These are phyloP conservation scores for Matsumurasca onukii DNA, from an alignment of 1,140 invertebrate genomes.

Conservation along the genomic window DNA sequence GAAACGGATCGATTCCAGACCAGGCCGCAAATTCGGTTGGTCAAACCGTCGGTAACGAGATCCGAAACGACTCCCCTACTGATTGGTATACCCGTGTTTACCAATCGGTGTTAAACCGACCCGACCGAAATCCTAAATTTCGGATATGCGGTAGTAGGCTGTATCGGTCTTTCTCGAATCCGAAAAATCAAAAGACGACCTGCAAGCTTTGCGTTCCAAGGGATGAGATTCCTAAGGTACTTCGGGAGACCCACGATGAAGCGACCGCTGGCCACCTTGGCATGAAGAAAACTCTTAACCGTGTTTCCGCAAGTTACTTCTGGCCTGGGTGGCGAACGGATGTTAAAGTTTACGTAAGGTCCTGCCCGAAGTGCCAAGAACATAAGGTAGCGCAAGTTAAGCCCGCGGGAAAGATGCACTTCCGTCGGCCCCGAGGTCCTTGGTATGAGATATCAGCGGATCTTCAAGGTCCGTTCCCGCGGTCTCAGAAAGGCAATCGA, in stretches of 20 bases:
- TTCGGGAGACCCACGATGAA: neutral
- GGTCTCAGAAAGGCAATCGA: neutral
- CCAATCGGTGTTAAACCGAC: too few species aligned
- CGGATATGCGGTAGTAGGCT: neutral
- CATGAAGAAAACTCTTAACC: neutral
- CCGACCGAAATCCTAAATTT: neutral
- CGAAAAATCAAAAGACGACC: neutral
- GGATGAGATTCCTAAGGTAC: neutral
- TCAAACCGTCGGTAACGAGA: too few species aligned
- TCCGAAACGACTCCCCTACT: too few species aligned
- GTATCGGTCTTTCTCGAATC: neutral
- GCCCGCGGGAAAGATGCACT: slow-evolving; percentile 6
- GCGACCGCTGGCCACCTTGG: neutral
- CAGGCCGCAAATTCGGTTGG: neutral
- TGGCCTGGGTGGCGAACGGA: neutral
- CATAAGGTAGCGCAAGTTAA: neutral
- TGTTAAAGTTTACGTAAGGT: neutral
- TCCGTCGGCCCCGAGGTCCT: neutral
- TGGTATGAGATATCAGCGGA: neutral
- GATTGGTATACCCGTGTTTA: too few species aligned
- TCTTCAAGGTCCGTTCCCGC: neutral
- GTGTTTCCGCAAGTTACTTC: neutral
- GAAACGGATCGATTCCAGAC: neutral
- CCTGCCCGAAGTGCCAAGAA: neutral
- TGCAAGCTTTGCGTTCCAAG: neutral